Evolutionary conservation across 1,140 invertebrate genomes (phyloP), one percentile per base, ranked within the genome.

Genomic region (Bombus confusus): DNA sequence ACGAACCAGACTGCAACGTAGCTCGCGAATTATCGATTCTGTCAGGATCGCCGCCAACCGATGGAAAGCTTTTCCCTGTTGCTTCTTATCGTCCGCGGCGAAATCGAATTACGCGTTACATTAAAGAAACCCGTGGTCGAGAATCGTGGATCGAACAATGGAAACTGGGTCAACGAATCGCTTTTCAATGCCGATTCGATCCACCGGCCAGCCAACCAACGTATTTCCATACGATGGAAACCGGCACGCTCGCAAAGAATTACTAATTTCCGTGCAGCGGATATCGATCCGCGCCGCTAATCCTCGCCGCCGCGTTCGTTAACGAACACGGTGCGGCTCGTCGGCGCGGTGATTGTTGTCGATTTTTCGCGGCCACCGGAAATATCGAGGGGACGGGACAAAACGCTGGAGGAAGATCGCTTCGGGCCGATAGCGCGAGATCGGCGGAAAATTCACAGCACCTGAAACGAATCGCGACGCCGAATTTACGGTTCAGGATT

Each of bases 251-350:
- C 9, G 13, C 57, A 43, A 82, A 82, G 57, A 75, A 43, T 83
- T 37, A 52, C 43, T 83, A 83, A 83, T 83, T 77, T 83, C 81
- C 74, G 62, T 77, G 22, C n/a, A 34, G 5, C 80, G 69, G 52
- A 62, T 39, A 81, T 72, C 80, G 69, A 81, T 52, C 34, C 18
- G 52, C n/a, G 39, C 41, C 2, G 69, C 52, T 41, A 41, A 81
- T 81, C 52, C 52, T 37, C 25, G 25, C 9, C 15, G 41, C 80
- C 47, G 34, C 73, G 34, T 68, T 83, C 62, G 41, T 77, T 52
- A 75, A 25, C 72, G 41, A 37, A 22, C 52, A 47, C 39, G 39
- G 28, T 8, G 34, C 64, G 18, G 59, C 22, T 13, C 34, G 18
- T 25, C 34, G 74, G 34, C 1, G 47, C 47, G n/a, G 18, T 13